Evolutionary conservation across 1,140 invertebrate genomes (phyloP).

Genomic region (Halictus rubicundus): DNA sequence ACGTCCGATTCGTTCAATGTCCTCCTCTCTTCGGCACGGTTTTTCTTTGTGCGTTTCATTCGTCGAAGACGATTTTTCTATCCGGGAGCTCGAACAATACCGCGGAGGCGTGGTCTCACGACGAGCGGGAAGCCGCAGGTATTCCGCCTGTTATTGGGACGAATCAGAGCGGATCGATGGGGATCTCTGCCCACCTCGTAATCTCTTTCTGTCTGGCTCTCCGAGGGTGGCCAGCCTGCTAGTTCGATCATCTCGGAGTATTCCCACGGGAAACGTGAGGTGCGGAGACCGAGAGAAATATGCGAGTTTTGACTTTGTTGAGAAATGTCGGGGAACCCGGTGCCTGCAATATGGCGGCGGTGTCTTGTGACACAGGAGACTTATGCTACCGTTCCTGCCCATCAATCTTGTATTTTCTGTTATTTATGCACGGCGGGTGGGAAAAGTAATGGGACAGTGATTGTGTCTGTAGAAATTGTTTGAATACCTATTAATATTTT

Average conservation of each 20-base stretch:
- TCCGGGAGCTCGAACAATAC: not conserved
- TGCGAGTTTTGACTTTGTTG: too few species aligned
- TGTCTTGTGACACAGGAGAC: too few species aligned
- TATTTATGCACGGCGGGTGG: too few species aligned
- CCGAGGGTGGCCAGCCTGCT: not conserved
- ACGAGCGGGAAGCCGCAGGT: not conserved
- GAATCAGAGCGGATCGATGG: conserved; percentile 1
- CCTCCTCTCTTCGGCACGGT: not conserved
- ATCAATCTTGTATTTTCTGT: too few species aligned
- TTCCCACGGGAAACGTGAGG: too few species aligned
- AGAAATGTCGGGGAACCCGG: too few species aligned
- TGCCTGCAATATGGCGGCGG: too few species aligned
- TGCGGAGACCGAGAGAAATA: too few species aligned
- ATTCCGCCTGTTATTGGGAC: not conserved
- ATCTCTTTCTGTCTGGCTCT: not conserved
- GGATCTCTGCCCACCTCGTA: not conserved
- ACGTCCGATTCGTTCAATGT: not conserved
- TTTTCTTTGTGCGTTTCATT: not conserved
- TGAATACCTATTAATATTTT: too few species aligned
- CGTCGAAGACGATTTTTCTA: not conserved
- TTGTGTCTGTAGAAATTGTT: too few species aligned
- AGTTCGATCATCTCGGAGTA: not conserved
- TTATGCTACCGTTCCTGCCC: too few species aligned
- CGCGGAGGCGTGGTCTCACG: not conserved
- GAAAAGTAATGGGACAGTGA: too few species aligned